These are phyloP conservation scores for Agrypnia vestita DNA, from an alignment of 1,140 invertebrate species.

Conservation along the genomic window DNA sequence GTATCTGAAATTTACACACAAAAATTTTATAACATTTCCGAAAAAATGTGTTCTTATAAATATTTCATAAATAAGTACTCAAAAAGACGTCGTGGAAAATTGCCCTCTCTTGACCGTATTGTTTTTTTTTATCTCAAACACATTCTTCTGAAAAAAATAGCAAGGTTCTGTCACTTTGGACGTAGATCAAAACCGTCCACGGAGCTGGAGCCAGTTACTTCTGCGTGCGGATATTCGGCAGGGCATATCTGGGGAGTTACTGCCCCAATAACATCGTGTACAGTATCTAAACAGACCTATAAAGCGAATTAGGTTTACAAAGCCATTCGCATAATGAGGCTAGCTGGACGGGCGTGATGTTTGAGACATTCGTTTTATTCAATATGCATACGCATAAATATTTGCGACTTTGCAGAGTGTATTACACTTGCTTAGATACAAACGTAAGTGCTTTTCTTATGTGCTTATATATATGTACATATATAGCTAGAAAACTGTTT, in stretches of 20 bases:
- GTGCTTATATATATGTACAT: no score
- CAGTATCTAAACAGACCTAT: constrained; percentile 44
- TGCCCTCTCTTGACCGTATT: not conserved
- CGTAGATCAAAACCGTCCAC: not conserved
- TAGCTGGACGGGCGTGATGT: constrained; percentile 23
- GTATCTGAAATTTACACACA: no score
- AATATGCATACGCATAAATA: no score
- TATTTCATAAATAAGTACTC: no score
- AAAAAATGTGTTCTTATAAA: no score
- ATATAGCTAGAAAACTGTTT: no score
- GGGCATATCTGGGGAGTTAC: constrained; percentile 1
- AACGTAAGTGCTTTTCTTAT: no score
- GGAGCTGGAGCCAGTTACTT: not conserved
- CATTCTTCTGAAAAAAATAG: constrained; percentile 20
- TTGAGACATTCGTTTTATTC: not conserved
- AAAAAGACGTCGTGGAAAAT: not conserved
- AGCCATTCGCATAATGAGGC: constrained; percentile 45
- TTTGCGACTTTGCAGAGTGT: no score
- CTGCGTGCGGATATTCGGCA: not conserved
- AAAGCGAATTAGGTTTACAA: constrained; percentile 42
- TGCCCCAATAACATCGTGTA: constrained; percentile 37
- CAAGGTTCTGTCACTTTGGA: not conserved
- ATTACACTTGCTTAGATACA: no score
- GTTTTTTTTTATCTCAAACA: constrained; percentile 19
- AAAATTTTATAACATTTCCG: no score